Base-by-base conservation (phyloP, 1,140 invertebrate genomes). In the Lethocerus indicus region DNA sequence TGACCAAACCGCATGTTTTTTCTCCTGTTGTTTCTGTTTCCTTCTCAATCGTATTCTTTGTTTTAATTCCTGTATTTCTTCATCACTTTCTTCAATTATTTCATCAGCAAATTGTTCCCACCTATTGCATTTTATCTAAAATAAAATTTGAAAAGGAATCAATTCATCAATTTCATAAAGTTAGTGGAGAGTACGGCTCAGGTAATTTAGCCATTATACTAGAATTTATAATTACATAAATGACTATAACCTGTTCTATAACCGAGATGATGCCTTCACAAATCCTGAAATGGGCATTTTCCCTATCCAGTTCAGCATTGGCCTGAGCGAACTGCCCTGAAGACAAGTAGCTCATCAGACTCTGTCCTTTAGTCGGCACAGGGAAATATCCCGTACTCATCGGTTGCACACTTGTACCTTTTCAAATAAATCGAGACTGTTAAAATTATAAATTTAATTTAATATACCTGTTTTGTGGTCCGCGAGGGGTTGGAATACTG, bases 261-360 rank as follows among this genome's bases (percentile, higher is more conserved):
- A 81, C 84, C 40, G 82, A 74, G 56, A 90, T 88, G 57, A 88
- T 72, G 0, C 83, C 84, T 66, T 90, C 86, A 7, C 78, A 85
- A 51, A 88, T 80, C 58, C 73, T 80, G 62, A 90, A 90, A 65
- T 90, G 86, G 0, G 84, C 83, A 66, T 88, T 89, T 67, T 90
- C 86, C 60, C 81, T 73, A 56, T 88, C 84, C 44, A 89, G 63
- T 58, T 87, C 81, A 7, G 82, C 83, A 60, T 81, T 79, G 20
- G 76, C 72, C 56, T 73, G 65, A 24, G 76, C 71, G 59, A 82
- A 79, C 49, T 82, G 75, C 44, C 76, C 74, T 20, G 81, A 82
- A 3, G 79, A 76, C 2, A 87, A 61, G 60, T 85, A 88, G 46
- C 75, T 77, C 3, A 73, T 73, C 9, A 89, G 62, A 59, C 75